Percentiles rank a stretch among this genome's conserved stretches.
These are phyloP conservation scores for Cervus canadensis DNA, from an alignment of 2,113 vertebrate species.

Conservation along the genomic window DNA sequence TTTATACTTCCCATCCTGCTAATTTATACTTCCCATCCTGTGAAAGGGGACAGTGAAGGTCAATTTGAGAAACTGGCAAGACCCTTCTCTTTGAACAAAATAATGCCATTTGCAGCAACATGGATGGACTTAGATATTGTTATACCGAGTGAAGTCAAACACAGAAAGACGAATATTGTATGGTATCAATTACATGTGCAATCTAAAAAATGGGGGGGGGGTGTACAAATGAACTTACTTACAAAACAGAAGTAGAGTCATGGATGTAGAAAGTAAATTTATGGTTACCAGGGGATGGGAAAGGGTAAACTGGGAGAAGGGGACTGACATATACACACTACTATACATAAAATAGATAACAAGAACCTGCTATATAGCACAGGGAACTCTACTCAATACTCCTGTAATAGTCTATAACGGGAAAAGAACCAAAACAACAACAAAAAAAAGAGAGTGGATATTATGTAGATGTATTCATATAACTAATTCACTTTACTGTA, in stretches of 20 bases:
- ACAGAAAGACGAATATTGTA: neutral
- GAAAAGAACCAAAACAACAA: neutral
- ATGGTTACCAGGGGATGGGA: neutral
- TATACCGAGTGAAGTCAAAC: neutral
- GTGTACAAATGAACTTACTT: neutral
- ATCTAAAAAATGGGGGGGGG: neutral
- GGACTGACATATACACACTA: neutral
- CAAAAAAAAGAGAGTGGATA: neutral
- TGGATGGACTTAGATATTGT: neutral
- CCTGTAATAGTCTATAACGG: neutral
- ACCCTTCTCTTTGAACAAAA: neutral
- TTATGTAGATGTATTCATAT: neutral
- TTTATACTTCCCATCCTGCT: neutral
- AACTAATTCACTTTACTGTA: neutral
- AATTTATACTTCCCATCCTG: neutral
- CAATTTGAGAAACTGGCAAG: neutral
- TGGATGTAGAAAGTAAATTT: neutral
- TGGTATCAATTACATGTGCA: neutral
- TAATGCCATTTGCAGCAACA: neutral
- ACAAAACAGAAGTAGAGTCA: neutral
- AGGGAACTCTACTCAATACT: neutral
- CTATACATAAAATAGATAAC: neutral
- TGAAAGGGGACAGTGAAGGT: neutral
- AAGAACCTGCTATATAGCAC: neutral
- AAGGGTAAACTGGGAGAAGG: neutral